phyloP scores from a whole-genome alignment of 2,888 invertebrate species.

The Heliconius ismenius region DNA sequence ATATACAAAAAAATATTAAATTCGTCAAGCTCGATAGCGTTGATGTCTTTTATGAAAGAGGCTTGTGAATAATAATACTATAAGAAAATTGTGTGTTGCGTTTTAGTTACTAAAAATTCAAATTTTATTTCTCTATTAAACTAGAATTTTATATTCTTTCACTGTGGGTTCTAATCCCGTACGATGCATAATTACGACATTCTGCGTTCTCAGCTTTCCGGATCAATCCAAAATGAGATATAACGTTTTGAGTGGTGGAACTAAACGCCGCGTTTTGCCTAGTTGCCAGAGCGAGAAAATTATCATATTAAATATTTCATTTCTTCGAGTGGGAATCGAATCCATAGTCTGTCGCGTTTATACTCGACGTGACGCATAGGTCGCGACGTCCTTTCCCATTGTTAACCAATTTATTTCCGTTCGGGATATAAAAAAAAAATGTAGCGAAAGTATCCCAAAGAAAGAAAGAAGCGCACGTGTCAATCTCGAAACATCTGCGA shows the following conservation, averaged over 20 bases:
- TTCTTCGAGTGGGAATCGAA: no score
- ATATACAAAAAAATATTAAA: constrained; percentile 17
- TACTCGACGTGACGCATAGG: no score
- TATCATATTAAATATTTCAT: no score
- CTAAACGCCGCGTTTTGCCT: not conserved
- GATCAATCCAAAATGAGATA: no score
- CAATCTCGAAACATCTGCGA: constrained; percentile 4
- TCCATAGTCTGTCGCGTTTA: no score
- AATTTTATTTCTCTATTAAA: no score
- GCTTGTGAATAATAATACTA: not conserved
- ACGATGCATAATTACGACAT: not conserved
- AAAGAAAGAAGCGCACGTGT: constrained; percentile 12
- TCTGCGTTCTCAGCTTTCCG: not conserved
- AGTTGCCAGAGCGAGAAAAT: not conserved
- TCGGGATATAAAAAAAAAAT: not conserved
- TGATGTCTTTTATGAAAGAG: constrained; percentile 67
- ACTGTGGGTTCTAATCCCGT: not conserved
- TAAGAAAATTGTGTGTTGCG: not conserved
- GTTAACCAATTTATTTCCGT: no score
- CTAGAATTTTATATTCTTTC: no score
- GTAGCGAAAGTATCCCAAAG: not conserved
- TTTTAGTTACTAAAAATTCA: no score
- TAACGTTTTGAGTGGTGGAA: not conserved
- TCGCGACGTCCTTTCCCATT: no score
- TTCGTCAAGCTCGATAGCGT: constrained; percentile 48